Conservation (phyloP, 2,888 invertebrate species). For the Drosophila nigritarsus region DNA sequence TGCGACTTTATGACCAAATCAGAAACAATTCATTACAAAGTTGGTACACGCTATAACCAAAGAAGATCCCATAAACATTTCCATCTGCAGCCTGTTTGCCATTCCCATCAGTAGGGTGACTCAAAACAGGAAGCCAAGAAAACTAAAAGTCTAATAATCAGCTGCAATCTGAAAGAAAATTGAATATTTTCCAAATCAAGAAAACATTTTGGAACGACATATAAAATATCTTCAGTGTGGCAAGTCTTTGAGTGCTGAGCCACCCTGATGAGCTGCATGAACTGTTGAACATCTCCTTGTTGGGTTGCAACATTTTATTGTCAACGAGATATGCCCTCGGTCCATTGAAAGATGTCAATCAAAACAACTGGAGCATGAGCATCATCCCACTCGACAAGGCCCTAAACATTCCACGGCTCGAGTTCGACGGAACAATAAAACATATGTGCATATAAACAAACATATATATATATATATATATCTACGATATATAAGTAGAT, state of each 20-base stretch:
- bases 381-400: constrained; percentile 26
- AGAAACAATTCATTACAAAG: constrained; percentile 53
- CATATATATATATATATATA: constrained; percentile 15
- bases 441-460: constrained; percentile 35
- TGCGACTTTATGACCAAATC: constrained; percentile 59
- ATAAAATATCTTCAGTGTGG: background rate
- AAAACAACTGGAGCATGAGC: constrained; percentile 52
- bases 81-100: constrained; percentile 26
- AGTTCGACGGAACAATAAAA: constrained; percentile 31
- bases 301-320: constrained; percentile 45
- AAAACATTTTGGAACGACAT: background rate
- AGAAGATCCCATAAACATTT: constrained; percentile 30
- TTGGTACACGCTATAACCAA: background rate
- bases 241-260: background rate
- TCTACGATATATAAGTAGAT: constrained; percentile 12
- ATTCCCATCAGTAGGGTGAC: constrained; percentile 11
- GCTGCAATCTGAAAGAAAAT: background rate
- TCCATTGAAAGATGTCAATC: constrained; percentile 56
- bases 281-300: constrained; percentile 24
- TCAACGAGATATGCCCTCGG: constrained; percentile 34
- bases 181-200: background rate
- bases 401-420: constrained; percentile 5
- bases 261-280: constrained; percentile 11
- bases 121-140: constrained; percentile 3
- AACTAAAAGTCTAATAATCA: background rate